Percentiles rank a stretch among this genome's conserved stretches.
phyloP scores from a whole-genome alignment of 1,140 invertebrate genomes.

The Drosophila equinoxialis region DNA sequence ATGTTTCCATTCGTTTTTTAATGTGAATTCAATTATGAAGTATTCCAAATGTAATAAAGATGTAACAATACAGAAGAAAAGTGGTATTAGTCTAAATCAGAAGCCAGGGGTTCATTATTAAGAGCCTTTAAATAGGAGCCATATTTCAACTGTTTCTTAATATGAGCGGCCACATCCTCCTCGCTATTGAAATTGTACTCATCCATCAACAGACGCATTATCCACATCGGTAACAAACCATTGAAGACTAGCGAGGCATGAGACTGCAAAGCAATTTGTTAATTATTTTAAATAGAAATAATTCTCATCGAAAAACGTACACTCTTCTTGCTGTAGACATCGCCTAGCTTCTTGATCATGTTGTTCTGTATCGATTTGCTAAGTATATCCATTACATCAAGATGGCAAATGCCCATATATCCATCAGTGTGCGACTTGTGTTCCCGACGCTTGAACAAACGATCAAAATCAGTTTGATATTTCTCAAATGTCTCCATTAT shows the following conservation, averaged over 20 bases:
- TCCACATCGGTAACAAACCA: slow-evolving; percentile 68
- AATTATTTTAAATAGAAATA: neutral
- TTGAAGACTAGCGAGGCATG: slow-evolving; percentile 62
- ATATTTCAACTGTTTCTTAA: slow-evolving; percentile 49
- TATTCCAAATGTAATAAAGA: slow-evolving; percentile 46
- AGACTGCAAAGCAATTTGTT: slow-evolving; percentile 19
- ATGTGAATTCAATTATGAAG: slow-evolving; percentile 17
- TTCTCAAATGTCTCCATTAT: slow-evolving; percentile 58
- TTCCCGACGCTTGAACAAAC: slow-evolving; percentile 44
- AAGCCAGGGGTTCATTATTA: slow-evolving; percentile 48
- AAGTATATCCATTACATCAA: slow-evolving; percentile 57
- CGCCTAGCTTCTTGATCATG: slow-evolving; percentile 59
- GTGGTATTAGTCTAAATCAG: slow-evolving; percentile 38
- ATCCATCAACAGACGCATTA: slow-evolving; percentile 68
- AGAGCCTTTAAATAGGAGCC: slow-evolving; percentile 43
- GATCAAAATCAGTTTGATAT: slow-evolving; percentile 54
- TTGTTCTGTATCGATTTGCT: slow-evolving; percentile 35
- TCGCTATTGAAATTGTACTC: slow-evolving; percentile 39
- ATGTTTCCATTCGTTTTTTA: slow-evolving; percentile 31
- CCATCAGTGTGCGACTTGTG: slow-evolving; percentile 40
- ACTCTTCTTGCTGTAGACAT: slow-evolving; percentile 47
- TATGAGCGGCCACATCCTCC: slow-evolving; percentile 48
- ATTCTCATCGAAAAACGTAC: neutral
- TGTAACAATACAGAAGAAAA: slow-evolving; percentile 19
- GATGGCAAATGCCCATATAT: slow-evolving; percentile 56